Evolutionary conservation across 1,140 invertebrate species (phyloP).

Genomic region (Drosophila varians): DNA sequence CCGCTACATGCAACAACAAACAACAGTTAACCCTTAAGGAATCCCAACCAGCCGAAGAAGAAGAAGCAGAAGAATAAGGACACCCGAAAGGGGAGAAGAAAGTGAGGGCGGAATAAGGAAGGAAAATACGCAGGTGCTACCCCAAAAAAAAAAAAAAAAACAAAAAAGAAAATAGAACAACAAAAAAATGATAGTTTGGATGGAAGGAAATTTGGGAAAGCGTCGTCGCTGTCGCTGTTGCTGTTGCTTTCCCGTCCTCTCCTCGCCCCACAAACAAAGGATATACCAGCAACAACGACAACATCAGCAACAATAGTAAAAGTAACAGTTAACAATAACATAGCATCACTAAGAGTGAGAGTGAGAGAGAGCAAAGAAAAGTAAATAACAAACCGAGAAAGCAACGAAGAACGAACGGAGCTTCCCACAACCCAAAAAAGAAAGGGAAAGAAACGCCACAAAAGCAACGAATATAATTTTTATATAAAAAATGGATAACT

Average conservation of each 20-base stretch:
- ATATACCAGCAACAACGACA: constrained; percentile 55
- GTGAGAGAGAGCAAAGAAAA: constrained; percentile 10
- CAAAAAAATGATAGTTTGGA: constrained; percentile 44
- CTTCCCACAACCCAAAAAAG: constrained; percentile 4
- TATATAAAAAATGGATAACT: constrained; percentile 79
- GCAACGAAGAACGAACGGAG: constrained; percentile 21
- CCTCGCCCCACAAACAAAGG: constrained; percentile 68
- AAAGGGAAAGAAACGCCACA: neutral
- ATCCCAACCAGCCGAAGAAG: neutral
- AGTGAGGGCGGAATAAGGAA: neutral
- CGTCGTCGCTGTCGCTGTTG: constrained; percentile 70
- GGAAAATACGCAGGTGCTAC: constrained; percentile 5
- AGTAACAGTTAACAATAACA: constrained; percentile 10
- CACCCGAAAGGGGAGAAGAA: neutral
- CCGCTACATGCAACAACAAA: constrained; percentile 7
- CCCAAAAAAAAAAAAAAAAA: neutral
- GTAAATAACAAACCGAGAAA: neutral
- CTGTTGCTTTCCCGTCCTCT: constrained; percentile 70
- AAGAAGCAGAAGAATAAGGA: neutral
- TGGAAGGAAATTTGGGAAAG: constrained; percentile 41
- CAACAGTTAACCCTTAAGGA: constrained; percentile 9
- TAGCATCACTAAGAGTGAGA: constrained; percentile 12
- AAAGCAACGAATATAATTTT: constrained; percentile 44
- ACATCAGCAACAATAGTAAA: constrained; percentile 19
- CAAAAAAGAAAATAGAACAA: too few relatives aligned